Base-by-base conservation (phyloP, 2,888 invertebrate species). In the Andrena hattorfiana region DNA sequence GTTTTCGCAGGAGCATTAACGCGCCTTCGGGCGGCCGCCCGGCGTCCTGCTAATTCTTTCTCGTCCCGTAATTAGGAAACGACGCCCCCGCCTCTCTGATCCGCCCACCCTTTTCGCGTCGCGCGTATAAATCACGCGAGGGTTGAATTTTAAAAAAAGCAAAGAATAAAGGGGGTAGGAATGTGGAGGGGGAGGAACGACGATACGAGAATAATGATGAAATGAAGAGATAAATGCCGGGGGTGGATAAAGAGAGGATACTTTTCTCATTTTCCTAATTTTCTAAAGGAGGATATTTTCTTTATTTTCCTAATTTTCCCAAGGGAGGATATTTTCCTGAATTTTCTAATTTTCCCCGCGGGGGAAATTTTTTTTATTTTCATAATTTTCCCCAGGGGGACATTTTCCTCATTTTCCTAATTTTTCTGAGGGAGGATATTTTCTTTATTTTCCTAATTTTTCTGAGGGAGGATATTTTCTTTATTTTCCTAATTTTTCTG, bases 61-160 rank as follows among this genome's bases (percentile, higher is more conserved):
- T 90, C 89, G 86, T 90, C 86, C 86, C 76, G 88, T 89, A 90
- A 90, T 90, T 89, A 90, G 89, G 88, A 89, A 86, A 84, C 87
- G 83, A 85, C 77, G n/a, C 13, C 26, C 56, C 23, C 56, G 20
- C 68, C 79, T 70, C 66, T n/a, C 20, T 30, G 30, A 48, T 42
- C 59, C 26, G 28, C 48, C 54, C 49, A 49, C 32, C 63, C 79
- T 79, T 82, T 83, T 80, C 78, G 75, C 80, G 75, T 71, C 72
- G 26, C 63, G 66, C 72, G 73, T 78, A 84, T 84, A 84, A 87
- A 87, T 87, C 84, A 86, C 80, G 56, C 64, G 86, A 66, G 81
- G 78, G 74, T 69, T 63, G 77, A 79, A 67, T 66, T 56, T 56
- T 75, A 63, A 75, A 64, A 64, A 56, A 30, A 77, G 71, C 59